Evolutionary conservation across 2,888 invertebrate genomes (phyloP).

Genomic region (Linnaemya tessellans): DNA sequence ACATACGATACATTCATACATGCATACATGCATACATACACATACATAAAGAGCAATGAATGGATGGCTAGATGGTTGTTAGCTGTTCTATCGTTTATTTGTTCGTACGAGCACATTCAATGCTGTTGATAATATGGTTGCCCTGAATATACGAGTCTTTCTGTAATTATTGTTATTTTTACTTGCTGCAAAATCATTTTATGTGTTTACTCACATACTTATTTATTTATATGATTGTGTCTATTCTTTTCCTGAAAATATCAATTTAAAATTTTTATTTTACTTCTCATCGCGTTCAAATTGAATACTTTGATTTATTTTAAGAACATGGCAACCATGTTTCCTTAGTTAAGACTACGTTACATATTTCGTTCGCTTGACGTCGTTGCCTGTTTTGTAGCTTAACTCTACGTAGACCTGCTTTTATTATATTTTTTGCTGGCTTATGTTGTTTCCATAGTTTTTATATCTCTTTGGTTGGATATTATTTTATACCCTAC

Average conservation of each 20-base stretch:
- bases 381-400: conserved; percentile 67
- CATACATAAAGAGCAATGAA: conserved; percentile 57
- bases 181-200: neutral
- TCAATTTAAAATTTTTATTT: neutral
- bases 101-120: conserved; percentile 33
- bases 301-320: neutral
- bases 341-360: conserved; percentile 31
- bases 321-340: conserved; percentile 46
- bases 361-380: conserved; percentile 66
- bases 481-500: conserved; percentile 49
- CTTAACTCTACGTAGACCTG: conserved; percentile 64
- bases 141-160: conserved; percentile 36
- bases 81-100: conserved; percentile 52
- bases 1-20: neutral
- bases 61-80: conserved; percentile 72
- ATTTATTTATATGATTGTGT: too few relatives aligned
- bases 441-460: conserved; percentile 69
- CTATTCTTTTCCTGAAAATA: neutral
- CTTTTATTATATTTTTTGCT: conserved; percentile 70
- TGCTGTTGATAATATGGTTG: conserved; percentile 56
- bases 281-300: neutral
- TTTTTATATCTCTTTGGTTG: conserved; percentile 57
- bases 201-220: too few relatives aligned
- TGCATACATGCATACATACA: neutral
- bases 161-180: neutral